These are phyloP conservation scores for Druon quercuslanigerum DNA, from an alignment of 1,140 invertebrate species.

Conservation along the genomic window DNA sequence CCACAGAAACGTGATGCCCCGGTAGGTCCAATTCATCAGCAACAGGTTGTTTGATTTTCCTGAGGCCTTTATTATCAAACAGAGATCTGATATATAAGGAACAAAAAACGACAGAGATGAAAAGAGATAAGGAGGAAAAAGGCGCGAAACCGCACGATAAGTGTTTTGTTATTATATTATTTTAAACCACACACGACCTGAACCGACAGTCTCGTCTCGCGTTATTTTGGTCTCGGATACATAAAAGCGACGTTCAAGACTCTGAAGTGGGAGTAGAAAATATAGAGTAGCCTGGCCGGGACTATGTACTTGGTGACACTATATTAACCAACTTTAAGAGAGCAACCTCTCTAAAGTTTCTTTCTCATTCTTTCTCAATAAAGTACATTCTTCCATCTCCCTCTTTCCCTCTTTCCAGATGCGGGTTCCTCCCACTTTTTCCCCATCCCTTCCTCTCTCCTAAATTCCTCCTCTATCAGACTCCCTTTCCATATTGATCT, in stretches of 20 bases:
- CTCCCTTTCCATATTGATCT: slow-evolving; percentile 43
- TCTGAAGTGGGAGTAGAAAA: slow-evolving; percentile 39
- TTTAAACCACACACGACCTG: slow-evolving; percentile 31
- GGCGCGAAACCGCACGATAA: slow-evolving; percentile 33
- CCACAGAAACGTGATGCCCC: background rate
- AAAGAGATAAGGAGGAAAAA: slow-evolving; percentile 18
- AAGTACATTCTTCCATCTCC: background rate
- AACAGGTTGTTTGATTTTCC: slow-evolving; percentile 52
- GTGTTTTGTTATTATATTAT: slow-evolving; percentile 43
- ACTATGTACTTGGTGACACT: slow-evolving; percentile 39
- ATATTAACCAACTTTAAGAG: slow-evolving; percentile 2
- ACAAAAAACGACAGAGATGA: slow-evolving; percentile 22
- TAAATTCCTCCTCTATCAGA: slow-evolving; percentile 13
- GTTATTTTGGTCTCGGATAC: slow-evolving; percentile 47
- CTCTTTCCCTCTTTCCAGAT: slow-evolving; percentile 31
- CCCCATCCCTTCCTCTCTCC: slow-evolving; percentile 23
- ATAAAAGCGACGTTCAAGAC: slow-evolving; percentile 35
- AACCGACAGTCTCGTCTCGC: slow-evolving; percentile 40
- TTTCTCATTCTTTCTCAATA: background rate
- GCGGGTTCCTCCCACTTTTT: slow-evolving; percentile 14
- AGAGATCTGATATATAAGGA: background rate
- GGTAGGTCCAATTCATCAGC: slow-evolving; percentile 1
- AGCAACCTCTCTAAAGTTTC: background rate
- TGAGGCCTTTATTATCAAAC: slow-evolving; percentile 27
- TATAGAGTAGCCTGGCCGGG: slow-evolving; percentile 32